These are phyloP conservation scores for Listronotus oregonensis DNA, from an alignment of 1,140 invertebrate genomes.

Conservation along the genomic window DNA sequence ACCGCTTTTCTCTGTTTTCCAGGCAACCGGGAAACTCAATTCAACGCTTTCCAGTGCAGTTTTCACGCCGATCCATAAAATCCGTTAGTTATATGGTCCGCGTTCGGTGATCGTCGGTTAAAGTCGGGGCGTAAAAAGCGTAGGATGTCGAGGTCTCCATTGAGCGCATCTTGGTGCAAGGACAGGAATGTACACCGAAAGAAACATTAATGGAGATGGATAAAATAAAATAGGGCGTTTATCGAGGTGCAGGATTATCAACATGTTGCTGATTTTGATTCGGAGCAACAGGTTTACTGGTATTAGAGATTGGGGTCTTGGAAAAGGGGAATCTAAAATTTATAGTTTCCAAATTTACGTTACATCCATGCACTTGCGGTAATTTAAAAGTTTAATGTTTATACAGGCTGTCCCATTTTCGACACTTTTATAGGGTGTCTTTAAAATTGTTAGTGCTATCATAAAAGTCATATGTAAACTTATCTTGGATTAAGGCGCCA, in stretches of 20 bases:
- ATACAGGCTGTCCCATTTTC: no score
- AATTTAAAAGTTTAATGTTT: no score
- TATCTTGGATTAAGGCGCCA: no score
- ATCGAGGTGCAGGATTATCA: not conserved
- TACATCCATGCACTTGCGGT: no score
- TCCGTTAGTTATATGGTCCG: slow-evolving; percentile 14
- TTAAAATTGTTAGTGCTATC: no score
- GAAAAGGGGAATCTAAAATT: no score
- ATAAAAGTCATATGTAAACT: no score
- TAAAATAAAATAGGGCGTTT: no score
- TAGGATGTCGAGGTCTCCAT: slow-evolving; percentile 9
- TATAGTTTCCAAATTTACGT: no score
- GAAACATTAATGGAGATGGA: not conserved
- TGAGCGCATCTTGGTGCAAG: slow-evolving; percentile 10
- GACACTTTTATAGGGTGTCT: no score
- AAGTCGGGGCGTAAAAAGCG: slow-evolving; percentile 6
- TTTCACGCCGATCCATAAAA: slow-evolving; percentile 33
- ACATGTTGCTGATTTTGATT: not conserved
- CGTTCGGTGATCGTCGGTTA: slow-evolving; percentile 8
- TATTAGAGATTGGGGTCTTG: no score
- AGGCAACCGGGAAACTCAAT: slow-evolving; percentile 15
- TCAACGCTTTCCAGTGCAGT: slow-evolving; percentile 29
- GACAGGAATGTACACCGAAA: slow-evolving; percentile 5
- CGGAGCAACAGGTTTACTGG: no score
- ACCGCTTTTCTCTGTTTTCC: slow-evolving; percentile 10